phyloP scores from a whole-genome alignment of 2,113 vertebrate genomes.

The Steatornis caripensis region DNA sequence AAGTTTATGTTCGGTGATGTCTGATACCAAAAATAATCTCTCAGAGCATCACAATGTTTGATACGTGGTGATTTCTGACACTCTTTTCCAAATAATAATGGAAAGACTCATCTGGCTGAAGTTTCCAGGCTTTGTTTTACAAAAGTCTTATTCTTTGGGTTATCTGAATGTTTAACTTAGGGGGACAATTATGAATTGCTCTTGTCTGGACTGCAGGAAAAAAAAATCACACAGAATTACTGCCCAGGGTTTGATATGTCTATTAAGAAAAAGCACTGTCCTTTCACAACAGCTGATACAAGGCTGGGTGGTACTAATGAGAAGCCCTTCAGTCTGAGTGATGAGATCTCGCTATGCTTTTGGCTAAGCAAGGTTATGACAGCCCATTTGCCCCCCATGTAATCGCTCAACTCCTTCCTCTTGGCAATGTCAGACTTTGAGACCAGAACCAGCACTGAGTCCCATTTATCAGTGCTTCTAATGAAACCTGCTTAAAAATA shows the following conservation, averaged over 20 bases:
- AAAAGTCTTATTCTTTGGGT: neutral
- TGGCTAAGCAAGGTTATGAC: neutral
- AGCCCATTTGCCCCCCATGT: neutral
- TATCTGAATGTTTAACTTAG: slow-evolving; percentile 51
- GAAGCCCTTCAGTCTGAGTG: neutral
- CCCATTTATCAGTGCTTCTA: neutral
- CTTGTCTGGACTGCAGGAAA: neutral
- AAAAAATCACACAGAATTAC: neutral
- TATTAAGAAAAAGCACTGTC: neutral
- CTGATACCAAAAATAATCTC: neutral
- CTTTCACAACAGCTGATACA: neutral
- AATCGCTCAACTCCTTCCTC: neutral
- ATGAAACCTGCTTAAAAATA: neutral
- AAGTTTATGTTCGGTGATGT: neutral
- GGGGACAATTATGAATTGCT: slow-evolving; percentile 35
- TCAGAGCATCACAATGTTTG: neutral
- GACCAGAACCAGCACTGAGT: neutral
- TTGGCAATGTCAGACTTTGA: neutral
- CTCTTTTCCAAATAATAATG: slow-evolving; percentile 8
- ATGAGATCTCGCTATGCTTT: neutral
- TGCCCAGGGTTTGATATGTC: neutral
- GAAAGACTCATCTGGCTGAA: slow-evolving; percentile 9
- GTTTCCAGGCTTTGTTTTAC: slow-evolving; percentile 7
- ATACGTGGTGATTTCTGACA: neutral
- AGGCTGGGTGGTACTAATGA: neutral